Evolutionary conservation across 2,888 invertebrate species (phyloP), one percentile per base, ranked within the genome.

Genomic region (Seira sanloemensis): DNA sequence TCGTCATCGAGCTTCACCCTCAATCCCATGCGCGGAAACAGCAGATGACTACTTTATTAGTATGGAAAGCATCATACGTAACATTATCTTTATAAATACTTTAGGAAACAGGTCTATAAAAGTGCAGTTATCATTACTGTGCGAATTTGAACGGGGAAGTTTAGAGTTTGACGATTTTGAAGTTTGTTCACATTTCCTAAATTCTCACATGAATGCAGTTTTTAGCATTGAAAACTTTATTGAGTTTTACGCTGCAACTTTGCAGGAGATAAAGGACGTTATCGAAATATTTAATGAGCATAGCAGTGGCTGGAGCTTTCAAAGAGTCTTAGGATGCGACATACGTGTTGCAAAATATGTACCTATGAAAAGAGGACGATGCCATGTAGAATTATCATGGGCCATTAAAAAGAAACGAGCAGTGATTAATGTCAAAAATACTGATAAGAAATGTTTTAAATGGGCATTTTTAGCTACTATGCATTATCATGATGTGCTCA

Each of bases 401-500:
- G 7, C 1, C 23, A 1, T 79, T 9, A 2, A 9, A 18, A 16
- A 21, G 1, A 68, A 25, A 37, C 12, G 46, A 23, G 80, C 68
- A 0, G 0, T 80, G 0, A 37, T 80, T 19, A 80, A 80, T 68
- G 74, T 74, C 0, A 2, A 18, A 25, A 79, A 79, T 54, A 66
- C 9, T 2, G 79, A 79, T 66, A 26, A 65, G 0, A 18, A 12
- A 23, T 79, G 79, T 23, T 79, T 79, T 50, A 73, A 66, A 23
- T 79, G 72, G 72, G 72, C 79, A 26, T 73, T 79, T 72, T 26
- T 79, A 65, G 21, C 72, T 7, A 66, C 66, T 0, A 0, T n/a
- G 1, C 79, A 79, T 66, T 73, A 79, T 26, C n/a, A 27, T 46
- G 54, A 79, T 46, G 79, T 79, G n/a, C n/a, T n/a, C 1, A 19